Base-by-base conservation (phyloP, 2,113 vertebrate species). In the Ginglymostoma cirratum region DNA sequence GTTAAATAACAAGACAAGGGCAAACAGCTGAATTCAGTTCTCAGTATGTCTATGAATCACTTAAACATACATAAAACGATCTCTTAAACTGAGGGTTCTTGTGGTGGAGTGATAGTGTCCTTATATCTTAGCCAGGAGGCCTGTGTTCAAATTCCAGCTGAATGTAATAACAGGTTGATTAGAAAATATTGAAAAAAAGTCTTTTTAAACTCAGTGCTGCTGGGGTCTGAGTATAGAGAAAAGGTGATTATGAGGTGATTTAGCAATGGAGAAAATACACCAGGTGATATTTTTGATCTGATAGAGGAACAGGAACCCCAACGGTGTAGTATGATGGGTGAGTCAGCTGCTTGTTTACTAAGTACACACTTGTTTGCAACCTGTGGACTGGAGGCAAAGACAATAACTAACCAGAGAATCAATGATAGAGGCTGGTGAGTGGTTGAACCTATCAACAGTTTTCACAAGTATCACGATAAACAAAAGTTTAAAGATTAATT, bases 141-240 rank as follows among this genome's bases (percentile, higher is more conserved):
- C 55, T 61, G 8, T 12, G 55, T 61, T 61, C 55, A 61, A 7
- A 61, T 61, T 61, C 55, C 55, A 12, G 12, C 2, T 48, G 0
- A 12, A 10, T 61, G 55, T 10, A 10, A 61, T 61, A 61, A 61
- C 55, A 61, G 55, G 1, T 61, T 61, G 55, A 12, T 61, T 61
- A 61, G 55, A 61, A 61, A 61, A 61, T 61, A 61, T 48, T 48
- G 48, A 48, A 48, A 48, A 2, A 48, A 48, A 2, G 3, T 48
- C 48, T 48, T 48, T 48, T 48, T 27, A 38, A 42, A 48, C 83
- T 24, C 48, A 42, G 2, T 48, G 83, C 0, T 24, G 45, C 19
- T 27, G 19, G 48, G 7, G 45, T 23, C 14, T 0, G 0, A 3
- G 45, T 7, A 0, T 0, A 24, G 23, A 1, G 7, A 8, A 12